phyloP scores from a whole-genome alignment of 2,888 invertebrate genomes.

The Hirtodrosophila cameraria region DNA sequence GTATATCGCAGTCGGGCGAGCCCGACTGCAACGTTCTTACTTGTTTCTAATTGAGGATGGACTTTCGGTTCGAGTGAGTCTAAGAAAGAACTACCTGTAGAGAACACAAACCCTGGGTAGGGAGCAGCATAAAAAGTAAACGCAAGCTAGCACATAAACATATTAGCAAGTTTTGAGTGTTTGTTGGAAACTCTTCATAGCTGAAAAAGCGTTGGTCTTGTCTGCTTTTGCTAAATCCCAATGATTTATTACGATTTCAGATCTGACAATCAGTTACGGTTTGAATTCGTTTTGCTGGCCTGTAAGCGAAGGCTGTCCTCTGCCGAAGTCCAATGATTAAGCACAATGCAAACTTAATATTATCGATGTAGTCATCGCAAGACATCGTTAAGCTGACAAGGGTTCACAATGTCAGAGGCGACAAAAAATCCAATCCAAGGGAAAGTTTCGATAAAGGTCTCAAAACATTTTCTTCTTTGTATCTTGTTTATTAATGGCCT shows the following conservation, averaged over 20 bases:
- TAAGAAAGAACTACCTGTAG: too few relatives aligned
- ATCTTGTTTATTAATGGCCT: conserved; percentile 52
- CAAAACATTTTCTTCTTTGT: neutral
- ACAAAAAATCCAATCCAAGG: conserved; percentile 52
- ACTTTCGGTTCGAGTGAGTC: too few relatives aligned
- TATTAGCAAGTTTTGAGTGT: conserved; percentile 13
- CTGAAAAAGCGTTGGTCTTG: neutral
- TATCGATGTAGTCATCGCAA: conserved; percentile 45
- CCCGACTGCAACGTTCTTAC: too few relatives aligned
- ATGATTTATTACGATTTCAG: conserved; percentile 68
- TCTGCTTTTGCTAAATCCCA: conserved; percentile 7
- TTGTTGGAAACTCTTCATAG: neutral
- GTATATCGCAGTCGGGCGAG: too few relatives aligned
- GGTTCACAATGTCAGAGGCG: conserved; percentile 55
- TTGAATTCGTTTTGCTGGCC: conserved; percentile 30
- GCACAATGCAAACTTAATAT: conserved; percentile 49
- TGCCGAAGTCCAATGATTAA: conserved; percentile 43
- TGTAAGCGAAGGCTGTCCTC: conserved; percentile 14
- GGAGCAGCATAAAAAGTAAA: neutral
- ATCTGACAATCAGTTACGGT: conserved; percentile 52
- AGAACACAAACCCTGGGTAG: conserved; percentile 14
- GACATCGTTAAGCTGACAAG: conserved; percentile 42
- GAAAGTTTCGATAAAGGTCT: conserved; percentile 52
- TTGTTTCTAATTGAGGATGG: too few relatives aligned
- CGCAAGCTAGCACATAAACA: too few relatives aligned